Evolutionary conservation across 1,140 invertebrate species (phyloP).

Genomic region (Nasonia giraulti): DNA sequence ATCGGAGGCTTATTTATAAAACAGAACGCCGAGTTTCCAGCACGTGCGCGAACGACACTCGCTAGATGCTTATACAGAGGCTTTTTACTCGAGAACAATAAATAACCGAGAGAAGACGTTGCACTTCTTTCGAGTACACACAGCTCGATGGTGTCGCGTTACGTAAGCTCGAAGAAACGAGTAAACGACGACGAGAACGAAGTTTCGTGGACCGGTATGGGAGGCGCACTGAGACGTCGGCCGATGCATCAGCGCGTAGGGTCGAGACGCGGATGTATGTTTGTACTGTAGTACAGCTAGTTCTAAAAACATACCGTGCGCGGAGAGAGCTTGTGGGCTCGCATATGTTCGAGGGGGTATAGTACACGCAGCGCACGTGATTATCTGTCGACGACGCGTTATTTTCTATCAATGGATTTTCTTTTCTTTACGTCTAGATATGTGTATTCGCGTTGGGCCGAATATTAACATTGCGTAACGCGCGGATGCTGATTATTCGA

Average conservation of each 20-base stretch:
- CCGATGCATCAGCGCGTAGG: too few relatives aligned
- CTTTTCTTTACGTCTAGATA: neutral
- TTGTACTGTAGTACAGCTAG: constrained; percentile 3
- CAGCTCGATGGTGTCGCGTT: neutral
- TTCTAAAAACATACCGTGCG: neutral
- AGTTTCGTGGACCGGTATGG: neutral
- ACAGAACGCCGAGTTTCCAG: neutral
- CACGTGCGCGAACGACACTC: neutral
- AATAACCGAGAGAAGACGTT: neutral
- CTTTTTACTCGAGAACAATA: neutral
- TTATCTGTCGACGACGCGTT: neutral
- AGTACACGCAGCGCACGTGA: too few relatives aligned
- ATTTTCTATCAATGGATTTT: neutral
- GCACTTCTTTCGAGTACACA: too few relatives aligned
- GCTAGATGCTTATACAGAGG: neutral
- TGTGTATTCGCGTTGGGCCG: too few relatives aligned
- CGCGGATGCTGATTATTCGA: too few relatives aligned
- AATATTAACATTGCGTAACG: too few relatives aligned
- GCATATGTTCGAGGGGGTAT: neutral
- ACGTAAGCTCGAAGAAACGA: neutral
- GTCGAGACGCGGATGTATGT: neutral
- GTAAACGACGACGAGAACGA: too few relatives aligned
- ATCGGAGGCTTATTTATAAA: neutral
- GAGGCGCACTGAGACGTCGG: neutral
- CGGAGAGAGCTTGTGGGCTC: neutral